phyloP scores from a whole-genome alignment of 2,113 vertebrate species.

The Climacteris rufus region DNA sequence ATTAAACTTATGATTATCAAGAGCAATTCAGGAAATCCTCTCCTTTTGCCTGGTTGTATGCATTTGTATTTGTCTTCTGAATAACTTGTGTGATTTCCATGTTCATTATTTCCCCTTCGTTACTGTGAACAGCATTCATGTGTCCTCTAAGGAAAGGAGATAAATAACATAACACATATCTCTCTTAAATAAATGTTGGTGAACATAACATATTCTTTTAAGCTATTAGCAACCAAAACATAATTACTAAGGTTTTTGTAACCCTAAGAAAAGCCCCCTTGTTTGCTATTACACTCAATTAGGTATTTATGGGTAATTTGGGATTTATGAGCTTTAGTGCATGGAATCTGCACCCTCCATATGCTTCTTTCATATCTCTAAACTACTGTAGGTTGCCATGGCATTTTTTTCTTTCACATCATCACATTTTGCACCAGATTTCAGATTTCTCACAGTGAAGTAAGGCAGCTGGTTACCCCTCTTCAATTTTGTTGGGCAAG shows the following conservation, averaged over 20 bases:
- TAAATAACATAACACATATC: background rate
- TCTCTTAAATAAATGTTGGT: background rate
- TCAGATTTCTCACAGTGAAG: background rate
- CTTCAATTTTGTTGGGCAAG: background rate
- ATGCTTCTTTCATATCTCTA: background rate
- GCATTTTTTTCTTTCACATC: background rate
- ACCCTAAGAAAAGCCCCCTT: background rate
- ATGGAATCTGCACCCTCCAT: background rate
- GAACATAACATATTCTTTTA: background rate
- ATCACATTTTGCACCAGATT: background rate
- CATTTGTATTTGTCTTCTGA: background rate
- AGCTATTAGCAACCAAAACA: background rate
- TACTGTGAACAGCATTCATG: background rate
- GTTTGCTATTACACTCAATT: background rate
- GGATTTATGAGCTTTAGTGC: background rate
- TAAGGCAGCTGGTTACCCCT: background rate
- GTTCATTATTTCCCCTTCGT: background rate
- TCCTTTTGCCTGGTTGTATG: background rate
- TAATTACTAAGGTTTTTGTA: background rate
- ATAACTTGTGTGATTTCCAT: background rate
- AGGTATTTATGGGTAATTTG: background rate
- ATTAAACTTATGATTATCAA: background rate
- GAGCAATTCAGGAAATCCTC: background rate
- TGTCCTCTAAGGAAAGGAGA: background rate
- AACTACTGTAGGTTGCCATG: background rate